Conservation (phyloP, 2,113 vertebrate genomes). For the Paramormyrops kingsleyae region DNA sequence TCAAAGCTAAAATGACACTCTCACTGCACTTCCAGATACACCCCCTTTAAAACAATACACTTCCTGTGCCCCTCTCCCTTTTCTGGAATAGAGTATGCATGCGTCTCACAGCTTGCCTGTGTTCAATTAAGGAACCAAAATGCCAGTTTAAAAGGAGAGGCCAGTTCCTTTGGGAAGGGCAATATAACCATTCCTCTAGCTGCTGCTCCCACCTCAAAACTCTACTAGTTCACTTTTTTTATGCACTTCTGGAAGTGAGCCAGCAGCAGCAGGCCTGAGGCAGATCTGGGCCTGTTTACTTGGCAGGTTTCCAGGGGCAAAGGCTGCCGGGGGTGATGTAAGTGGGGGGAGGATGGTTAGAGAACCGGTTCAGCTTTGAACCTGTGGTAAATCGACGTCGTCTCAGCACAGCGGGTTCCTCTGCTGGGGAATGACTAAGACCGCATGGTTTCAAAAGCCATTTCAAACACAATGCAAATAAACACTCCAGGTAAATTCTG, state of each 20-base stretch:
- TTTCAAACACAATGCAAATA: background rate
- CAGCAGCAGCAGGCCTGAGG: conserved; percentile 18
- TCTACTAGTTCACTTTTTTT: conserved; percentile 4
- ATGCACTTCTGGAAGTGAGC: conserved; percentile 4
- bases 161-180: conserved; percentile 24
- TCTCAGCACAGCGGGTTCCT: conserved; percentile 9
- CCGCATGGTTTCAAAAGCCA: background rate
- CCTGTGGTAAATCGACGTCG: conserved; percentile 8
- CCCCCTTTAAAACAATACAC: conserved; percentile 22
- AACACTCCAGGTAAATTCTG: background rate
- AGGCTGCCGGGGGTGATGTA: background rate
- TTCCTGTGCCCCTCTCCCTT: conserved; percentile 18
- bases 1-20: conserved; percentile 10
- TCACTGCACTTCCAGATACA: conserved; percentile 18
- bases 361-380: conserved; percentile 28
- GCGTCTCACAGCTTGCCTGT: background rate
- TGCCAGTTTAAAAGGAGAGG: conserved; percentile 25
- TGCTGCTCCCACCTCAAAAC: conserved; percentile 18
- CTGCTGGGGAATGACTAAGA: background rate
- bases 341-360: background rate
- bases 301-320: conserved; percentile 22
- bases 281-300: conserved; percentile 25
- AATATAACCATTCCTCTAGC: conserved; percentile 29
- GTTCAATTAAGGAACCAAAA: conserved; percentile 26
- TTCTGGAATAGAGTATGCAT: background rate